Conservation (phyloP, 1,140 invertebrate species). For the Ericerus pela region DNA sequence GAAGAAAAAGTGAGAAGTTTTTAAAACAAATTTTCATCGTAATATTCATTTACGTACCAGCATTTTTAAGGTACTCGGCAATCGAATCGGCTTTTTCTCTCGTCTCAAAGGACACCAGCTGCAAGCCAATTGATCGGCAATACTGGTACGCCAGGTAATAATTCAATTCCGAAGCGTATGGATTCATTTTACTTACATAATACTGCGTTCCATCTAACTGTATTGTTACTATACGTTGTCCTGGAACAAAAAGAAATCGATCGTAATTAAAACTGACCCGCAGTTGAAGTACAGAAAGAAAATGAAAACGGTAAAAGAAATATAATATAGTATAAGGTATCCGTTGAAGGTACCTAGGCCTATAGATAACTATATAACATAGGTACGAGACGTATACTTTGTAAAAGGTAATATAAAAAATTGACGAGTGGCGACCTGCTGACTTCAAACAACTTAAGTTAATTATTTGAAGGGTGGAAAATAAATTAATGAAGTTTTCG, state of each 20-base stretch:
- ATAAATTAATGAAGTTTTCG: no score
- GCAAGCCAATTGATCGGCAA: conserved; percentile 67
- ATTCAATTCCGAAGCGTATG: conserved; percentile 70
- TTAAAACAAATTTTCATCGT: not conserved
- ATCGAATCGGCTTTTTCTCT: conserved; percentile 72
- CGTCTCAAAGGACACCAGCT: conserved; percentile 67
- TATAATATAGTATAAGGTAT: no score
- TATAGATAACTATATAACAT: no score
- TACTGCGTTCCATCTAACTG: conserved; percentile 72
- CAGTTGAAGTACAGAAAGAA: no score
- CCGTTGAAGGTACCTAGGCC: no score
- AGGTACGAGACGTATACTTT: no score
- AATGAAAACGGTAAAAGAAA: no score
- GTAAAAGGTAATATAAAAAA: no score
- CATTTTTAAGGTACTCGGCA: conserved; percentile 62
- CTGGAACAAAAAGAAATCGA: conserved; percentile 38
- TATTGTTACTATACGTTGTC: conserved; percentile 68
- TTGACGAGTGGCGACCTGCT: no score
- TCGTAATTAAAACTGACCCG: not conserved
- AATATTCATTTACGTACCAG: conserved; percentile 35
- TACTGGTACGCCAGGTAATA: conserved; percentile 78
- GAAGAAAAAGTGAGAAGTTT: conserved; percentile 5
- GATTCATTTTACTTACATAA: conserved; percentile 74
- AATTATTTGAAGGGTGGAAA: no score
- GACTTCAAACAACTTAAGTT: no score